Evolutionary conservation across 1,140 invertebrate species (phyloP), one percentile per base, ranked within the genome.

Genomic region (Pogonognathellus flavescens): DNA sequence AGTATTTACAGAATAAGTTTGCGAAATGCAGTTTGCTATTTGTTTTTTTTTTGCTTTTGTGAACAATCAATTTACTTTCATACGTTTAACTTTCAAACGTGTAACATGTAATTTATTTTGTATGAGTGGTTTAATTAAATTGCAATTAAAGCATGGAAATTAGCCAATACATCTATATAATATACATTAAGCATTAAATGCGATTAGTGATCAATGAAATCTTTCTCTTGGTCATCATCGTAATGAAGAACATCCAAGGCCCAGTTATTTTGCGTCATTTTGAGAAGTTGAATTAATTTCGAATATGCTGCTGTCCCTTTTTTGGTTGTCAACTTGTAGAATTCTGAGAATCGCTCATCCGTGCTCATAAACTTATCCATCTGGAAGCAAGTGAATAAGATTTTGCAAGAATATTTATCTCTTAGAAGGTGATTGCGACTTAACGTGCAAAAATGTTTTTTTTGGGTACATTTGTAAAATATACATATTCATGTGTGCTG

Each of bases 181-280:
- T 41, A 41, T 41, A 6, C 31, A 41, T 41, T 41, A 41, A 41
- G 1, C 2, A 41, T 41, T 41, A n/a, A n/a, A 66, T 50, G 49
- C 14, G 22, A 52, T 80, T 80, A 80, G 41, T 22, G 59, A 9
- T 60, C 59, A 49, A 52, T 55, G 20, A 25, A 50, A 18, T 80
- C 76, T 52, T 80, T 49, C n/a, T 41, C 50, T 16, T 80, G 16
- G 7, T 9, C 0, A 4, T 80, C 76, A 13, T n/a, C 41, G 18
- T 80, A 52, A 7, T 55, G 76, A 7, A 85, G 80, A 52, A 85
- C 80, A 70, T 70, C 50, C 16, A 85, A n/a, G 10, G 84, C 84
- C 84, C 84, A 85, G 52, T 82, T 62, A 25, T 85, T 85, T 80
- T 85, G 80, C 5, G 84, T 85, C 84, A 85, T 85, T 57, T 70